These are phyloP conservation scores for Drosophila ficusphila DNA, from an alignment of 1,140 invertebrate genomes.

Conservation along the genomic window DNA sequence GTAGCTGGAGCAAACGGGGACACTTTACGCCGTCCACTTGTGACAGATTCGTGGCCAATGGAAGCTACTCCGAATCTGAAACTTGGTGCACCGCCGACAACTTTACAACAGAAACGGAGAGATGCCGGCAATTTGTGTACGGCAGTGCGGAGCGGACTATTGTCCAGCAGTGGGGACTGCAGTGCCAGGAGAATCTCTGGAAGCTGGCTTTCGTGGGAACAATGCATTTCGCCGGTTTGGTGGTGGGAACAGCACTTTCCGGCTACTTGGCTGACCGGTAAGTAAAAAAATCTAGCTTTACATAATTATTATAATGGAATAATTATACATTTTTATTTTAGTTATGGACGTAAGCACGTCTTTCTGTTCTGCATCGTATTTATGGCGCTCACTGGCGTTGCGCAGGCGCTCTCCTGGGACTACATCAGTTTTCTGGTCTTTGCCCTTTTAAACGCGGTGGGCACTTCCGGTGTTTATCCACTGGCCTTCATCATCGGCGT, in stretches of 20 bases:
- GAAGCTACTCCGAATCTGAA: neutral
- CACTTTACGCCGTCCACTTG: conserved; percentile 69
- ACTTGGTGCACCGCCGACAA: conserved; percentile 62
- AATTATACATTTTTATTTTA: no score
- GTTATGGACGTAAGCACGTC: conserved; percentile 87
- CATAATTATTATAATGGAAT: neutral
- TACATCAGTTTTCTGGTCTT: conserved; percentile 86
- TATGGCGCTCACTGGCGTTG: conserved; percentile 86
- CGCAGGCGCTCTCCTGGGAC: conserved; percentile 85
- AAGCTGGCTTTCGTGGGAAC: conserved; percentile 87
- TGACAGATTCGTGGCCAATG: conserved; percentile 48
- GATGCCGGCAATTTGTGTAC: conserved; percentile 85
- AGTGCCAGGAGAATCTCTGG: conserved; percentile 87
- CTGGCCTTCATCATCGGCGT: conserved; percentile 88
- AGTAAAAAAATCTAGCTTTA: conserved; percentile 9
- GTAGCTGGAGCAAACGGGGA: conserved; percentile 57
- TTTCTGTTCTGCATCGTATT: conserved; percentile 86
- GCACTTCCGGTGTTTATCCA: conserved; percentile 87
- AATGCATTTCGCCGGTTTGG: conserved; percentile 87
- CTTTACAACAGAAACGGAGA: conserved; percentile 63
- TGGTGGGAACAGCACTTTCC: conserved; percentile 86
- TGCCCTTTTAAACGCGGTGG: conserved; percentile 86
- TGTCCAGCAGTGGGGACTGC: conserved; percentile 87
- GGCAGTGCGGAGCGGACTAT: conserved; percentile 85
- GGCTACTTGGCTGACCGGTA: conserved; percentile 87